Percentiles rank a stretch among this genome's conserved stretches.
phyloP scores from a whole-genome alignment of 1,140 invertebrate species.

The Akabosia matsudoensis region DNA sequence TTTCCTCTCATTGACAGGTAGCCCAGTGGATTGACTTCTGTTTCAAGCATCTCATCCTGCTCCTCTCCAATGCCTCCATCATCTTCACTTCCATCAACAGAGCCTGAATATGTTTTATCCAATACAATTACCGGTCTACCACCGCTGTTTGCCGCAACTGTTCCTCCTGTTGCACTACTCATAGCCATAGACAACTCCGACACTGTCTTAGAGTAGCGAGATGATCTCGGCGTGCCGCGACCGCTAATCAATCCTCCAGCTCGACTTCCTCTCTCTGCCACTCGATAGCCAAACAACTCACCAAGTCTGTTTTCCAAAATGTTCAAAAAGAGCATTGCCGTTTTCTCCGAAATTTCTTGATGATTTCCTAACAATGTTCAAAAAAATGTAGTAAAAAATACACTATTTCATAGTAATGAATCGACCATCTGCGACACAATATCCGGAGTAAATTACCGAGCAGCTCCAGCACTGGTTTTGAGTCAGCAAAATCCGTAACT shows the following conservation, averaged over 20 bases:
- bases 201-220: constrained; percentile 23
- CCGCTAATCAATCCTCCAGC: not conserved
- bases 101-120: constrained; percentile 24
- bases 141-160: not conserved
- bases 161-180: no score
- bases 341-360: constrained; percentile 35
- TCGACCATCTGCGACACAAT: not conserved
- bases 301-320: constrained; percentile 41
- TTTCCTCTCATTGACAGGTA: constrained; percentile 39
- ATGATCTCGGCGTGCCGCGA: constrained; percentile 25
- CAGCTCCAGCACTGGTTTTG: constrained; percentile 37
- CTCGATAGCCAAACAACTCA: constrained; percentile 31
- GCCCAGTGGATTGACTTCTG: constrained; percentile 29
- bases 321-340: constrained; percentile 39
- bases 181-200: constrained; percentile 29
- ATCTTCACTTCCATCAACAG: not conserved
- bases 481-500: constrained; percentile 36
- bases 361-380: constrained; percentile 35
- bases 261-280: not conserved
- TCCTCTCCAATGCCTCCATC: constrained; percentile 15
- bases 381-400: not conserved
- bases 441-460: constrained; percentile 19
- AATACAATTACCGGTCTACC: constrained; percentile 30
- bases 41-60: constrained; percentile 33
- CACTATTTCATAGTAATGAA: not conserved